These are phyloP conservation scores for Numenius phaeopus DNA, from an alignment of 2,797 vertebrate genomes.

Conservation along the genomic window DNA sequence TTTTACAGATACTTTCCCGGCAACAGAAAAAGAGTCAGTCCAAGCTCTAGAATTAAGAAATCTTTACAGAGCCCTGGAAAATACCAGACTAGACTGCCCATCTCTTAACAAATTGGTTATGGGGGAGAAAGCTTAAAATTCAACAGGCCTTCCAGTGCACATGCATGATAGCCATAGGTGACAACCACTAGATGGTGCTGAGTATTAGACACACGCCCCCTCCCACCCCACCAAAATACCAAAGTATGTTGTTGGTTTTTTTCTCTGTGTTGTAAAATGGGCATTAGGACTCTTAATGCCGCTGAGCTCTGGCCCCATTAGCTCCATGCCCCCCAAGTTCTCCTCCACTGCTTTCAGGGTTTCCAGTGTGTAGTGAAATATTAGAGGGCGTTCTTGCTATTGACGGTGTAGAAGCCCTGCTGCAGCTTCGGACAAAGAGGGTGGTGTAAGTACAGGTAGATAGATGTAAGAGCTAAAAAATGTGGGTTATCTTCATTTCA, in stretches of 20 bases:
- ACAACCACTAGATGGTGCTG: background rate
- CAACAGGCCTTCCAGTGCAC: background rate
- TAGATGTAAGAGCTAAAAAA: background rate
- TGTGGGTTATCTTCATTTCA: background rate
- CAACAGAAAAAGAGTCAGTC: background rate
- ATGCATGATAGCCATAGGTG: background rate
- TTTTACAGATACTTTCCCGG: background rate
- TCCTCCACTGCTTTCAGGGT: background rate
- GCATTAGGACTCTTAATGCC: background rate
- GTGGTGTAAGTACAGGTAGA: background rate
- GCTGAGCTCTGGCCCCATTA: background rate
- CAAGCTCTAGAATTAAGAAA: background rate
- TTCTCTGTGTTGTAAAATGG: background rate
- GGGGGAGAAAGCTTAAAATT: background rate
- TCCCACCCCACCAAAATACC: background rate
- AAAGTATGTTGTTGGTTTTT: background rate
- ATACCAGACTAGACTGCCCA: background rate
- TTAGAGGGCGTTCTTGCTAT: background rate
- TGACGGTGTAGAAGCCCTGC: background rate
- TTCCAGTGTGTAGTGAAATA: background rate
- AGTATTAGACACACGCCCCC: background rate
- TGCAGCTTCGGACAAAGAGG: background rate
- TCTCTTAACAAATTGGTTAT: background rate
- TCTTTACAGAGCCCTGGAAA: background rate
- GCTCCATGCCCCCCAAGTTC: background rate